Evolutionary conservation across 2,888 invertebrate genomes (phyloP).

Genomic region (Coelogynopora nodosa): DNA sequence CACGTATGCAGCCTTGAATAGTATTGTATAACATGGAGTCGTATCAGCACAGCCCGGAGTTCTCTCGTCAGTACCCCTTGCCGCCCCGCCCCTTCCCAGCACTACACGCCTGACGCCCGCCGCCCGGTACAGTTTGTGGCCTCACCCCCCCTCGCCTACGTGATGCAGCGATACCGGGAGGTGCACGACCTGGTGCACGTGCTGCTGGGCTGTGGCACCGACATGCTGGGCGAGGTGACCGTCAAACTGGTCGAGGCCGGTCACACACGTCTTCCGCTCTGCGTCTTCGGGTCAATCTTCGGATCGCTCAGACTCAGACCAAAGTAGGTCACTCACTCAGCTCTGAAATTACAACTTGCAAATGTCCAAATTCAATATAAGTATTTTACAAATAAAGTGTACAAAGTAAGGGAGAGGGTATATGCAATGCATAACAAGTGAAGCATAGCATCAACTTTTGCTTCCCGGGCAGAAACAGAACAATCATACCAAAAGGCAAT

Average conservation of each 20-base stretch:
- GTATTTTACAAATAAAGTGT: too few relatives aligned
- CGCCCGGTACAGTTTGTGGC: conserved; percentile 83
- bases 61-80: conserved; percentile 50
- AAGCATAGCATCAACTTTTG: too few relatives aligned
- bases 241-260: conserved; percentile 97
- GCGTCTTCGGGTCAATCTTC: conserved; percentile 83
- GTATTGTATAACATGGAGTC: too few relatives aligned
- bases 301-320: conserved; percentile 81
- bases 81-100: conserved; percentile 61
- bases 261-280: conserved; percentile 92
- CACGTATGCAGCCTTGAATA: too few relatives aligned
- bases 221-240: conserved; percentile 71
- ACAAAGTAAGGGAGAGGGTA: too few relatives aligned
- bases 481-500: too few relatives aligned
- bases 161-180: conserved; percentile 94
- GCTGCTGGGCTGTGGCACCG: conserved; percentile 74
- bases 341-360: too few relatives aligned
- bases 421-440: too few relatives aligned
- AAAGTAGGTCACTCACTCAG: too few relatives aligned
- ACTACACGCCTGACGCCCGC: conserved; percentile 87
- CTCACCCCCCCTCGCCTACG: conserved; percentile 82
- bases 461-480: too few relatives aligned
- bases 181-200: conserved; percentile 90
- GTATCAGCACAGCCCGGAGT: conserved; percentile 1
- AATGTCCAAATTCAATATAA: too few relatives aligned